These are phyloP conservation scores for Megaceryle alcyon DNA, from an alignment of 2,797 vertebrate species.

Conservation along the genomic window DNA sequence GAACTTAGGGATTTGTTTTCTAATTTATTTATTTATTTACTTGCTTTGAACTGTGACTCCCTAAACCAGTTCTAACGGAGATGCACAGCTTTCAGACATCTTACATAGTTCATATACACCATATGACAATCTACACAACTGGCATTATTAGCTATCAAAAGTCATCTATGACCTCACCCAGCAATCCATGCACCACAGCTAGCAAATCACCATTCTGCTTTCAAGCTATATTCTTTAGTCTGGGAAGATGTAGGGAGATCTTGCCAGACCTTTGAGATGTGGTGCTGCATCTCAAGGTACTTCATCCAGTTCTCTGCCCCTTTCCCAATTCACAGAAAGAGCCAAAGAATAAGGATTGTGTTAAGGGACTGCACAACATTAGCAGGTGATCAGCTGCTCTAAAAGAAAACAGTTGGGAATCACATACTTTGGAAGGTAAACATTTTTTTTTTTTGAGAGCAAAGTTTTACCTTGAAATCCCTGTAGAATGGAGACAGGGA, in stretches of 20 bases:
- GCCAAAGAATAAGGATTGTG: not conserved
- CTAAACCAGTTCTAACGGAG: not conserved
- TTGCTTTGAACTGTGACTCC: not conserved
- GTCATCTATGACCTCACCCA: not conserved
- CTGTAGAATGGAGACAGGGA: not conserved
- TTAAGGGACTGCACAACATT: not conserved
- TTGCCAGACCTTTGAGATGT: not conserved
- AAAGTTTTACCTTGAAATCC: not conserved
- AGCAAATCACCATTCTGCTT: not conserved
- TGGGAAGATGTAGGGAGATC: not conserved
- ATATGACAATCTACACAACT: not conserved
- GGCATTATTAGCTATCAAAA: not conserved
- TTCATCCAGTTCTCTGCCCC: not conserved
- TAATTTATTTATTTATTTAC: not conserved
- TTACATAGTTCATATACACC: not conserved
- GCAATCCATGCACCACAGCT: not conserved
- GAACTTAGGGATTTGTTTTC: not conserved
- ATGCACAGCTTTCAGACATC: not conserved
- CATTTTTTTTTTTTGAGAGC: not conserved
- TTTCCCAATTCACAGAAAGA: not conserved
- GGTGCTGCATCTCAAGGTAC: not conserved
- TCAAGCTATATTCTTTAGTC: not conserved
- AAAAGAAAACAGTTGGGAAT: slow-evolving; percentile 5
- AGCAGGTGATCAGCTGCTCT: not conserved
- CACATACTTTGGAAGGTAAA: not conserved